Evolutionary conservation across 2,888 invertebrate species (phyloP), one percentile per base, ranked within the genome.

Genomic region (Sthenelais limicola): DNA sequence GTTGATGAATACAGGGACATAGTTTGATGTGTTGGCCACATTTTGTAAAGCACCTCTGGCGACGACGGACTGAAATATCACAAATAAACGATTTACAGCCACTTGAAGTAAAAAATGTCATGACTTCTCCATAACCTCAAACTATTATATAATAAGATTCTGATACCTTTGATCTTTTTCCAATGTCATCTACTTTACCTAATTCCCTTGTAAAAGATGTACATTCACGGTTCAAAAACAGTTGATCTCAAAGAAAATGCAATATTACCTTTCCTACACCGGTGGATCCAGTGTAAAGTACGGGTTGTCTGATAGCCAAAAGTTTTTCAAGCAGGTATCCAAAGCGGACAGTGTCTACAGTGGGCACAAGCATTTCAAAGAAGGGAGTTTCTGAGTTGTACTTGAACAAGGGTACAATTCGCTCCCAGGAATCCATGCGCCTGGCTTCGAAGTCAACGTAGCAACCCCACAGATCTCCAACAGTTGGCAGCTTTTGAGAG

Each of bases 301-400:
- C 94, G 0, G 96, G 93, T 80, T 92, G 92, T 38, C 92, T 91
- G 1, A 91, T 90, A 9, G 91, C 88, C 21, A 96, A 90, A 15
- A 96, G 89, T 81, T 93, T 91, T 81, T 94, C 92, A 89, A 94
- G 91, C 51, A 95, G 87, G 84, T 92, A 94, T 72, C 95, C 94
- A 84, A 93, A 96, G 80, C 95, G 91, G 0, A 95, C 93, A 0
- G 96, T 96, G 83, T 96, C 96, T n/a, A 92, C 91, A 0, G 96
- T 96, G 0, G 96, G 96, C 9, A 96, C 96, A 68, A 95, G 89
- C 84, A 94, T 94, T 83, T 96, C 95, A 83, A 95, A 96, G 88
- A 95, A 96, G 0, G 95, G 93, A 32, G 90, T 88, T 0, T 91
- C 89, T 18, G 90, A 88, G 83, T 93, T 91, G 82, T 94, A 96